Base-by-base conservation (phyloP, 2,888 invertebrate species). In the Euplagia quadripunctaria region DNA sequence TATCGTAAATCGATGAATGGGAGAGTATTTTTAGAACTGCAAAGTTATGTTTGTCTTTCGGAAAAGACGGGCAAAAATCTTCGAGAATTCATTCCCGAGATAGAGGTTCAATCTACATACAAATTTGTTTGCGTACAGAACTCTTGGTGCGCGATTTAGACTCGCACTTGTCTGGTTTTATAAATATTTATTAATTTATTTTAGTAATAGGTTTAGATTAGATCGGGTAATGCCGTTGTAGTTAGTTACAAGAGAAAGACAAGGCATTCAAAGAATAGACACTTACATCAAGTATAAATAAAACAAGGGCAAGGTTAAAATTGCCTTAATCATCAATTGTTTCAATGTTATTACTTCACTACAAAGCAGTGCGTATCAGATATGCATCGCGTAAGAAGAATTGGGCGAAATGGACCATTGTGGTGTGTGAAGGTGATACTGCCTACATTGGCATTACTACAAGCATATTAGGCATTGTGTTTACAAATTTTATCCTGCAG, bases 341-440 rank as follows among this genome's bases (percentile, higher is more conserved):
- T 70, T 67, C 43, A 51, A 42, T 41, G 20, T 51, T 70, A 70
- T 65, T 68, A 43, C 68, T 20, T 55, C 42, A 68, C 55, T 42
- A n/a, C 49, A 16, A 49, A 31, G 41, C 31, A 20, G 49, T 49
- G 43, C 20, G 52, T 64, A 64, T 69, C 55, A 31, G 64, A 64
- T 70, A 20, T n/a, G 20, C 14, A 64, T 71, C 55, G 11, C 12
- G 5, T n/a, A 51, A 20, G 58, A 58, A 64, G 65, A 68, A 63
- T 63, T 72, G 42, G 20, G 63, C 1, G 67, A 72, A 67, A 64
- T 66, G 64, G 66, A 2, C 55, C 51, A 71, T 70, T 72, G 72
- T 71, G 17, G 42, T 65, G 52, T 70, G 58, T 58, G 61, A 68
- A 71, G 51, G 71, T 63, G 49, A 42, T 20, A 66, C 43, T 20